Evolutionary conservation across 1,140 invertebrate genomes (phyloP), one percentile per base, ranked within the genome.

Genomic region (Holcopasites calliopsidis): DNA sequence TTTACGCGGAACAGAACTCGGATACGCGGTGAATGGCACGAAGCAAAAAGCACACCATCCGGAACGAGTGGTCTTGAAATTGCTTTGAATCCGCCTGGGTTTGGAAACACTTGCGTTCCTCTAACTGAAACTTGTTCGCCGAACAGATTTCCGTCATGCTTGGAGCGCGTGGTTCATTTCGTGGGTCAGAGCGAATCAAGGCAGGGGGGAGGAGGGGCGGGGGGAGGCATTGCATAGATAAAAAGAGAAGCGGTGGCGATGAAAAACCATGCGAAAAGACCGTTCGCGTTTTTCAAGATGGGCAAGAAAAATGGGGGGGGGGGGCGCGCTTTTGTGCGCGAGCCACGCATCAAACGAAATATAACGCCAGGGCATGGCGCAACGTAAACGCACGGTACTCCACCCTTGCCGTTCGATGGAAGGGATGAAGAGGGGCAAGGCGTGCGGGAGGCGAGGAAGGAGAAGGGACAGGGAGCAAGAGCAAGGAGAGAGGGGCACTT

Each of bases 331-430:
- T 82, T 82, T 82, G 76, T 66, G 80, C 80, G 76, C 83, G 81
- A 72, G 60, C 71, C 76, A 71, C 66, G 76, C 80, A 83, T 60
- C 70, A 79, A 83, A 83, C 80, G 81, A 77, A 83, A 83, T 83
- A 83, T n/a, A n/a, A n/a, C n/a, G n/a, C n/a, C n/a, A n/a, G 83
- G 76, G 71, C 71, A 72, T 21, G 55, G 76, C 76, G 81, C 80
- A 83, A 83, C 80, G 71, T 82, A 83, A 83, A 83, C 76, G 76
- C 76, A 69, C 73, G n/a, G 66, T 78, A 82, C 61, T 81, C 70
- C 65, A 75, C 80, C 79, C 81, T 26, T 40, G n/a, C 13, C 1
- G 11, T 16, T 11, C 21, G 42, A 21, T 40, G 69, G 74, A 77
- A 72, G 82, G 75, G 68, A 72, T 54, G 70, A 60, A 73, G 55